Evolutionary conservation across 2,888 invertebrate species (phyloP), one percentile per base, ranked within the genome.

Genomic region (Luperina testacea): DNA sequence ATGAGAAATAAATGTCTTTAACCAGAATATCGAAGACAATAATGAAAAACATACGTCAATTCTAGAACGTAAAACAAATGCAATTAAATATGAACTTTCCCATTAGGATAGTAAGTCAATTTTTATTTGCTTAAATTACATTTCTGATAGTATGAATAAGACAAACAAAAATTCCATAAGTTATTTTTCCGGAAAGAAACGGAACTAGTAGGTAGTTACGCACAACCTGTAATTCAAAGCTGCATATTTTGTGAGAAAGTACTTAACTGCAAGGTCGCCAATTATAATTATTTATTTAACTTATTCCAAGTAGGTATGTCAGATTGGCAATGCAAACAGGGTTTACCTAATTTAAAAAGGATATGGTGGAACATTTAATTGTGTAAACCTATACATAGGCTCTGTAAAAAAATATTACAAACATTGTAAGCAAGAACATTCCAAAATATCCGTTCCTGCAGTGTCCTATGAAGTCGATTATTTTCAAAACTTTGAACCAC

Each of bases 181-280:
- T 27, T 15, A n/a, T 77, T 71, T 83, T 32, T 53, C 27, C 67
- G 57, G 78, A 78, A 81, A 67, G 48, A 57, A 82, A 72, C 71
- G 81, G 70, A 63, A 83, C 70, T 70, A 57, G 9, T 20, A 32
- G 38, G 20, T n/a, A 75, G 32, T 70, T 81, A 61, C 17, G 45
- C 45, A 65, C 65, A 65, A 77, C 51, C 61, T 65, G 38, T 20
- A 63, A 45, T 73, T 63, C 59, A 81, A 73, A 76, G 67, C 63
- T 67, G 83, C 72, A 85, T 83, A 45, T 53, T 85, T 81, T 68
- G 13, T 59, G 70, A 73, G 77, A 83, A 85, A 83, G 85, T 70
- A 64, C 63, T 51, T 61, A 67, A 81, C 71, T 73, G 67, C 77
- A 81, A 83, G 83, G 82, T 73, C 51, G 63, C 20, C 57, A 72